Evolutionary conservation across 2,797 vertebrate species (phyloP).

Genomic region (Pantherophis alleghaniensis): DNA sequence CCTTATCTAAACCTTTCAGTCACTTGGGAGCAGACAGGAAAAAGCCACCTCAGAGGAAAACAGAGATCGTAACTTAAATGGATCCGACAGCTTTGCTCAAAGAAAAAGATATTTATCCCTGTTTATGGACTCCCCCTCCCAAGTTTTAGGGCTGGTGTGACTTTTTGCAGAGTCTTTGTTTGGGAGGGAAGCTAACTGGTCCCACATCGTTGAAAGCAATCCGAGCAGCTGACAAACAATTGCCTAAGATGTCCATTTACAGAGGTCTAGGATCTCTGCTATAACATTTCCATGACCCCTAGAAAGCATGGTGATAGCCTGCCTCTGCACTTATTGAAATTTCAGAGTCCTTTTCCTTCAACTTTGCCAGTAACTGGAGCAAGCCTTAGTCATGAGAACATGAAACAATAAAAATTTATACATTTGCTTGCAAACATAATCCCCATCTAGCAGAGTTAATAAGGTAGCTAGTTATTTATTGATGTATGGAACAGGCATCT

Average conservation of each 20-base stretch:
- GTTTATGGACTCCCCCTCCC: slow-evolving; percentile 66
- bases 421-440: background rate
- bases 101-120: slow-evolving; percentile 69
- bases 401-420: slow-evolving; percentile 4
- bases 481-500: slow-evolving; percentile 4
- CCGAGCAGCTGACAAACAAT: slow-evolving; percentile 62
- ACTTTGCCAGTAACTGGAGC: slow-evolving; percentile 3
- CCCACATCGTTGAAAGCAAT: slow-evolving; percentile 47
- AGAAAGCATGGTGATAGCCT: slow-evolving; percentile 48
- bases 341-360: slow-evolving; percentile 14
- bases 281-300: slow-evolving; percentile 45
- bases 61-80: slow-evolving; percentile 64
- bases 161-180: slow-evolving; percentile 67
- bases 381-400: slow-evolving; percentile 29
- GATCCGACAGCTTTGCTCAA: slow-evolving; percentile 67
- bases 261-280: slow-evolving; percentile 26
- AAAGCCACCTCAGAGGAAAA: slow-evolving; percentile 61
- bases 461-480: background rate
- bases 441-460: background rate
- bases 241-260: slow-evolving; percentile 28
- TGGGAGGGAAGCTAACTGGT: slow-evolving; percentile 51
- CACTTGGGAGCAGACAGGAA: slow-evolving; percentile 69
- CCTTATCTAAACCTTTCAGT: slow-evolving; percentile 72
- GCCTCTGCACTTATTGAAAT: background rate
- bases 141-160: slow-evolving; percentile 68